Evolutionary conservation across 2,888 invertebrate genomes (phyloP).

Genomic region (Pantelozetes paolii): DNA sequence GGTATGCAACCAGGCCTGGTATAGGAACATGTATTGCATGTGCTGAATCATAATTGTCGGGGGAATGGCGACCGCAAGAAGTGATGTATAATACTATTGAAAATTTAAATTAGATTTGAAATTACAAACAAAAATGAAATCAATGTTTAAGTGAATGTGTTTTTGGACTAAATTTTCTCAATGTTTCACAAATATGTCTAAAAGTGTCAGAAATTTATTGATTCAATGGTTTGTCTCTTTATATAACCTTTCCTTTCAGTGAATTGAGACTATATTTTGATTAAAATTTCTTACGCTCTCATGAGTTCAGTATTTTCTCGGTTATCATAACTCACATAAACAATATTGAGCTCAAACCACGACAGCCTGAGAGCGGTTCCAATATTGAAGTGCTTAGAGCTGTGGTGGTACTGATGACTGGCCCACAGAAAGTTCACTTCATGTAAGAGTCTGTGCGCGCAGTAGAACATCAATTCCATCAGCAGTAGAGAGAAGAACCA

Average conservation of each 20-base stretch:
- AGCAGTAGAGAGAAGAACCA: constrained; percentile 17
- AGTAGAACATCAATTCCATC: constrained; percentile 27
- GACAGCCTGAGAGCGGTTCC: constrained; percentile 30
- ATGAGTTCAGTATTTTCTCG: not conserved
- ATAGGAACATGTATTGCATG: constrained; percentile 42
- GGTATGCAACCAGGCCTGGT: constrained; percentile 43
- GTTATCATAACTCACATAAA: constrained; percentile 1
- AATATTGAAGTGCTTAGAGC: constrained; percentile 20
- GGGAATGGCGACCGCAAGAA: constrained; percentile 30
- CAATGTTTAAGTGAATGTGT: too few relatives aligned
- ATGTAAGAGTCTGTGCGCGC: constrained; percentile 25
- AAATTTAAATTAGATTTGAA: not conserved
- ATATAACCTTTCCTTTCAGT: too few relatives aligned
- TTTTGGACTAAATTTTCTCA: not conserved
- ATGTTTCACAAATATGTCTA: not conserved
- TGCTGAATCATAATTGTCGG: constrained; percentile 42
- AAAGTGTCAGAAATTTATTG: too few relatives aligned
- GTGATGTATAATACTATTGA: constrained; percentile 24
- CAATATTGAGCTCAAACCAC: constrained; percentile 26
- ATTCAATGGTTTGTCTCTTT: too few relatives aligned
- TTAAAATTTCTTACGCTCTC: not conserved
- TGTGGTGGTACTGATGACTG: constrained; percentile 29
- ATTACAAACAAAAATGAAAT: too few relatives aligned
- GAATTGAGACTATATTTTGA: not conserved
- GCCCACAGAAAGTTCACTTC: constrained; percentile 33